Evolutionary conservation across 37 sponge, comb jelly and placozoan genomes (phyloP).

Genomic region (Cladorhizidae sp.): DNA sequence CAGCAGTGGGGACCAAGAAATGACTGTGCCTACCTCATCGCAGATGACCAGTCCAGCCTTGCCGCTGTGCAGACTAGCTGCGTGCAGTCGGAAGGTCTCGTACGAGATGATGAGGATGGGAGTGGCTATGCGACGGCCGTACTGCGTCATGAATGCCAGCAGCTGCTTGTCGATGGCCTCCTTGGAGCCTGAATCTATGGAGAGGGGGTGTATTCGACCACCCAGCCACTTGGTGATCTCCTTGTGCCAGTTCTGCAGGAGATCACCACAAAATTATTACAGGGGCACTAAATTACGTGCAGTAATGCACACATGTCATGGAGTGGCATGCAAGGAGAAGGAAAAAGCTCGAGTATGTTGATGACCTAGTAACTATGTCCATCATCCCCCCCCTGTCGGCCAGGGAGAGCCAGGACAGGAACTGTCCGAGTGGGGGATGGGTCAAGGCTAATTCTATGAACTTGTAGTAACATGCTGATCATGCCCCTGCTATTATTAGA

Average conservation of each 20-base stretch:
- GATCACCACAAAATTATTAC: not conserved
- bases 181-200: conserved; percentile 95
- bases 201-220: conserved; percentile 63
- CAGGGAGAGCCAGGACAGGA: no score
- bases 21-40: conserved; percentile 74
- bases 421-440: no score
- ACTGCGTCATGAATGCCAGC: conserved; percentile 64
- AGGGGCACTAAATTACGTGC: not conserved
- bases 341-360: not conserved
- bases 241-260: conserved; percentile 93
- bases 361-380: not conserved
- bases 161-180: conserved; percentile 85
- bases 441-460: no score
- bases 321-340: not conserved
- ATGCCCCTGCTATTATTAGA: no score
- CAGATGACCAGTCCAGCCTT: conserved; percentile 91
- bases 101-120: conserved; percentile 94
- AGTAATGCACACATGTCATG: no score
- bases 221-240: conserved; percentile 94
- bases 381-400: no score
- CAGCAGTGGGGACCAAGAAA: not conserved
- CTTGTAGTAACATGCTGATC: no score
- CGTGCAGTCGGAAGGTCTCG: conserved; percentile 93
- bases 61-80: conserved; percentile 79
- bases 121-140: conserved; percentile 57